A percentile compares a stretch with the other conserved stretches of the same genome.
These are phyloP conservation scores for Porites lutea DNA, from an alignment of 64 coral and sea anemone species.

Conservation along the genomic window DNA sequence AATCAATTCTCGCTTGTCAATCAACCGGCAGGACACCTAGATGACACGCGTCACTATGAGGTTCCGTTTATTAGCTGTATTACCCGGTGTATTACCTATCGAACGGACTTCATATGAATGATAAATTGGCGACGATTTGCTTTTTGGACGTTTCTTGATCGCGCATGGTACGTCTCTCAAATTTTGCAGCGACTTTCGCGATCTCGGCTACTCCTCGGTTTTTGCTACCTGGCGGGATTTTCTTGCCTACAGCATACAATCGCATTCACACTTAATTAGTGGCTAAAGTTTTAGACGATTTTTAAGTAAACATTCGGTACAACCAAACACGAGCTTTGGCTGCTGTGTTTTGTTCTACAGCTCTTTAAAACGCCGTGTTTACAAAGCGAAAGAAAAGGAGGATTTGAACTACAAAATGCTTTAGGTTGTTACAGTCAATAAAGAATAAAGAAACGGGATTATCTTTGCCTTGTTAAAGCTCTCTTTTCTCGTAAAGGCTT, in stretches of 20 bases:
- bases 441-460: background rate
- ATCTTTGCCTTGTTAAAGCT: background rate
- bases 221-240: background rate
- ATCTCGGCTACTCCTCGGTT: background rate
- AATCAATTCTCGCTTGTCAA: constrained; percentile 89
- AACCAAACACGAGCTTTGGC: background rate
- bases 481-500: background rate
- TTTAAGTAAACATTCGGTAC: constrained; percentile 42
- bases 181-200: background rate
- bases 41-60: constrained; percentile 16
- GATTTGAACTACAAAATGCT: background rate
- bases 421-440: background rate
- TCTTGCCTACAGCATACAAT: background rate
- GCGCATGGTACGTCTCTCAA: too few species aligned
- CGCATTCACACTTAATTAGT: constrained; percentile 41
- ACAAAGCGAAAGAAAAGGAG: constrained; percentile 16
- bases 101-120: constrained; percentile 48
- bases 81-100: constrained; percentile 69
- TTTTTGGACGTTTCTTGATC: background rate
- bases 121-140: constrained; percentile 33
- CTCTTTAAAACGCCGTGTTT: constrained; percentile 22
- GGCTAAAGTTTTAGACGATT: constrained; percentile 5
- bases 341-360: background rate
- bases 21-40: constrained; percentile 62
- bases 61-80: constrained; percentile 86